phyloP scores from a whole-genome alignment of 2,113 vertebrate species.

The Edolisoma coerulescens region DNA sequence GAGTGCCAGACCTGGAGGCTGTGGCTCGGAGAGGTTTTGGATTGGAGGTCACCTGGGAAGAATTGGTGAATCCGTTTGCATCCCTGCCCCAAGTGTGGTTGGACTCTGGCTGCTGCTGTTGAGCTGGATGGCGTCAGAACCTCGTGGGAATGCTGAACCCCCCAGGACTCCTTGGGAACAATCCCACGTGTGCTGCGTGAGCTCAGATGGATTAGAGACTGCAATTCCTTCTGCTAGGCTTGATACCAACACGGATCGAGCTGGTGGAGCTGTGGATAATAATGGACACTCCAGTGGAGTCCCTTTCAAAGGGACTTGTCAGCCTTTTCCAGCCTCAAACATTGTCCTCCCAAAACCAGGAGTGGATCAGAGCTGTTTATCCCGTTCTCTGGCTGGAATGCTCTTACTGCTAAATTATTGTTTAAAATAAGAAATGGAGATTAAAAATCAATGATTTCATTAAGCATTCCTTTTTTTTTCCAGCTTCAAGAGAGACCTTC shows the following conservation, averaged over 20 bases:
- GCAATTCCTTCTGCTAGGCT: background rate
- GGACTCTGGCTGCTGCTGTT: slow-evolving; percentile 63
- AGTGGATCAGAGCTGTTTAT: background rate
- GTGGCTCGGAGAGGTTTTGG: background rate
- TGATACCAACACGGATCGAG: background rate
- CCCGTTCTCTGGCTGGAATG: background rate
- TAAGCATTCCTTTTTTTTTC: background rate
- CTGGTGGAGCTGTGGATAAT: background rate
- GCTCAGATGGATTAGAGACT: background rate
- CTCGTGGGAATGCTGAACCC: background rate
- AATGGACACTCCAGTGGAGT: rapidly evolving
- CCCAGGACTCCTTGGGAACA: background rate
- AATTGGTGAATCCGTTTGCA: background rate
- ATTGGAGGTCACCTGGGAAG: background rate
- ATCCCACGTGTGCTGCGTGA: rapidly evolving
- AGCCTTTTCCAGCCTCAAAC: background rate
- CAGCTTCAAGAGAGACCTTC: background rate
- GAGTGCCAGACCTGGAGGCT: background rate
- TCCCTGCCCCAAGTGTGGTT: background rate
- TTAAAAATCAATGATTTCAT: background rate
- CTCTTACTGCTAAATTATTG: background rate
- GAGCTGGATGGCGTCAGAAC: slow-evolving; percentile 50
- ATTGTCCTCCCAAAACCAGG: background rate
- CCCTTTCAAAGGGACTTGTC: background rate
- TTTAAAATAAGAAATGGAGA: background rate